phyloP scores from a whole-genome alignment of 1,140 invertebrate species.

The Nasonia longicornis region DNA sequence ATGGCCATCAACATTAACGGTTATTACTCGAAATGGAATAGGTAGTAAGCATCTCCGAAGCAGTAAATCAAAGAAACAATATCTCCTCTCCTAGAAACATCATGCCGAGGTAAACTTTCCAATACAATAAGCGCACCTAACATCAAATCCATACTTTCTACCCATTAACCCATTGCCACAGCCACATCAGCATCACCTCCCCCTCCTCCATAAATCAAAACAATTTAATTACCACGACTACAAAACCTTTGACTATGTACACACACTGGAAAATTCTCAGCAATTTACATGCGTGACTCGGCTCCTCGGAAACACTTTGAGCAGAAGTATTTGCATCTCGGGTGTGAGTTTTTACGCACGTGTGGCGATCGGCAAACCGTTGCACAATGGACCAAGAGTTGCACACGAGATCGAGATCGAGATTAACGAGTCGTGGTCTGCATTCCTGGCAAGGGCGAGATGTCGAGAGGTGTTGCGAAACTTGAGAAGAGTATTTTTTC shows the following conservation, averaged over 20 bases:
- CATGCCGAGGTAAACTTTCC: background rate
- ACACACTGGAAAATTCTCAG: background rate
- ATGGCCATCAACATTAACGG: background rate
- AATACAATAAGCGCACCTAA: background rate
- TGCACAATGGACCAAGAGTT: constrained; percentile 13
- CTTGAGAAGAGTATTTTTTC: background rate
- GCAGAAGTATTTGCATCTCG: background rate
- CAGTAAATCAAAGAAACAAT: background rate
- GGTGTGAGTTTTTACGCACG: background rate
- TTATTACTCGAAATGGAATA: background rate
- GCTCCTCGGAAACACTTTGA: background rate
- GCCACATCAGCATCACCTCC: background rate
- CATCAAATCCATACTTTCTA: background rate
- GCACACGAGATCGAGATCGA: constrained; percentile 1
- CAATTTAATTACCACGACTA: background rate
- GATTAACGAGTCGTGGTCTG: constrained; percentile 2
- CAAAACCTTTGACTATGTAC: background rate
- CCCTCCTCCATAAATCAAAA: background rate
- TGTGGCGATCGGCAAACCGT: background rate
- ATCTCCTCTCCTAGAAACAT: background rate
- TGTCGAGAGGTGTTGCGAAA: background rate
- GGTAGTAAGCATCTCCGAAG: background rate
- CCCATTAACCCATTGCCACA: background rate
- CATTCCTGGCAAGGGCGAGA: constrained; percentile 39
- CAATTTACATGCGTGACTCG: background rate